Base-by-base conservation (phyloP, 2,888 invertebrate genomes). In the Andrena flavipes region DNA sequence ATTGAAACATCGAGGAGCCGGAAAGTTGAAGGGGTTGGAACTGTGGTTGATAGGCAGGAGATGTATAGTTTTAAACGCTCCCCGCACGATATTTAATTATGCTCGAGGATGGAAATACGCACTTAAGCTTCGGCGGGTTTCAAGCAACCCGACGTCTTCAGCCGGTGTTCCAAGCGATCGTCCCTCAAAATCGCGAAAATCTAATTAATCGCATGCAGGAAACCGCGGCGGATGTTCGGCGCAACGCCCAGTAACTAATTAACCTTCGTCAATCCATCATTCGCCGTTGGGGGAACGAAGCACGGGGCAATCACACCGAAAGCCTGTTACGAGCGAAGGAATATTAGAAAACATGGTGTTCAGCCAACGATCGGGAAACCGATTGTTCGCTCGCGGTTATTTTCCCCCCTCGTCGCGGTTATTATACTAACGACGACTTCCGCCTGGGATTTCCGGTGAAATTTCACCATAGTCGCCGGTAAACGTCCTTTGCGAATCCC, bases 181-280 rank as follows among this genome's bases (percentile, higher is more conserved):
- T 70, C 30, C n/a, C 51, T 64, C 65, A 70, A 82, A 83, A 80
- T 83, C 80, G 82, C 76, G 82, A 80, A 83, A 83, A 83, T 83
- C 82, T 83, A 83, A 83, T 83, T 80, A 83, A 83, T 83, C 80
- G 80, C 67, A 73, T 80, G 76, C 82, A 83, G 82, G 80, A 83
- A 83, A 76, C 82, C 80, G 82, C 69, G 76, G 82, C 80, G 82
- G 82, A 83, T 83, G 82, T 73, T 73, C 73, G 76, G 56, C 71
- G 82, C 60, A 83, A 83, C 76, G 69, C 70, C 73, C 76, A 63
- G 73, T 74, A 83, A 76, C 76, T 83, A 83, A 83, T 83, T 83
- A 83, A 83, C 82, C 82, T 80, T 76, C 80, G 82, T 67, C 80
- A 72, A 83, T 83, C 82, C 82, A 83, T 83, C 82, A 83, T 83